phyloP scores from a whole-genome alignment of 2,113 vertebrate species.

The Seriola dumerili region DNA sequence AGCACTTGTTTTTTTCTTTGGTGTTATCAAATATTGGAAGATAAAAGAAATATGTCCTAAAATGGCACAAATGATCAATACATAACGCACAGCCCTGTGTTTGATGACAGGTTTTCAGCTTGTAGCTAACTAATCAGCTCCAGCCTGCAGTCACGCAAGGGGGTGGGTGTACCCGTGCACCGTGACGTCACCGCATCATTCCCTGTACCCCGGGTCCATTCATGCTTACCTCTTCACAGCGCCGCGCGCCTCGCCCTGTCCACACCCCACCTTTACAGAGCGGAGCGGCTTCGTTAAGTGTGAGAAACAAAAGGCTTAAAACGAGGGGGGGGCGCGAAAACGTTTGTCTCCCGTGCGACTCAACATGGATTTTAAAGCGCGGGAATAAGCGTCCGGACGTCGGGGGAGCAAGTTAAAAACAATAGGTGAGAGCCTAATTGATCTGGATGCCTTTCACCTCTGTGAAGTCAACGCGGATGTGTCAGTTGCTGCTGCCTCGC shows the following conservation, averaged over 20 bases:
- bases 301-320: no score
- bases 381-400: background rate
- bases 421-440: slow-evolving; percentile 23
- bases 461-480: background rate
- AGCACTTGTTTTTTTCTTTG: no score
- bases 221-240: slow-evolving; percentile 17
- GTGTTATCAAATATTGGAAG: no score
- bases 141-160: no score
- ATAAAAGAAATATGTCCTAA: no score
- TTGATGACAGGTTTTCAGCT: no score
- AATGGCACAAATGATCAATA: no score
- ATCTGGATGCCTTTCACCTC: background rate
- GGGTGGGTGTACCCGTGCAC: background rate
- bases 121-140: no score
- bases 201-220: slow-evolving; percentile 7
- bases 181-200: slow-evolving; percentile 58
- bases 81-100: no score
- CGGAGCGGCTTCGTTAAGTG: background rate
- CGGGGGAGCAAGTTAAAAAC: background rate
- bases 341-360: background rate
- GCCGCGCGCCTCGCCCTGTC: slow-evolving; percentile 36
- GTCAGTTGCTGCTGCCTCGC: background rate
- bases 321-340: no score
- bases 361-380: background rate
- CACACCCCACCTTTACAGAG: background rate